These are phyloP conservation scores for Acleris sparsana DNA, from an alignment of 2,888 invertebrate species.

Conservation along the genomic window DNA sequence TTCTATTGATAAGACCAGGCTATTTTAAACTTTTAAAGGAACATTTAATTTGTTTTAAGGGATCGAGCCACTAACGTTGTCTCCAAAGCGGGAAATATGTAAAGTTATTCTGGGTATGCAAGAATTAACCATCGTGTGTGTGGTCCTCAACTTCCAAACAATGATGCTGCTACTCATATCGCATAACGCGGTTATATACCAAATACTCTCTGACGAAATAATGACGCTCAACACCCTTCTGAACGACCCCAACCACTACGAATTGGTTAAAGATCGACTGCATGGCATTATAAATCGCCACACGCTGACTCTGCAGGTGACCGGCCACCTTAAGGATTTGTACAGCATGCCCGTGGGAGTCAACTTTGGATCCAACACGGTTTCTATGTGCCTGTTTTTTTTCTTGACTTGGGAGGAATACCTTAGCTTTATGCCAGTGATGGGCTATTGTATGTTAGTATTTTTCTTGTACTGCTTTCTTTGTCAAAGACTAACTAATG, in stretches of 20 bases:
- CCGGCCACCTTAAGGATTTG: conserved; percentile 55
- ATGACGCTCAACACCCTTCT: conserved; percentile 45
- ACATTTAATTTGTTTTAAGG: conserved; percentile 51
- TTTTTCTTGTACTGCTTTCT: conserved; percentile 72
- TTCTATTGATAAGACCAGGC: background rate
- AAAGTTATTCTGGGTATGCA: conserved; percentile 48
- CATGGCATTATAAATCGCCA: conserved; percentile 57
- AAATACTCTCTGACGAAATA: conserved; percentile 62
- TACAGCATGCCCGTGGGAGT: conserved; percentile 69
- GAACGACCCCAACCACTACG: conserved; percentile 39
- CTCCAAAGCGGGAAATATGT: conserved; percentile 63
- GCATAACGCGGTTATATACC: conserved; percentile 65
- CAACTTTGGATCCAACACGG: conserved; percentile 64
- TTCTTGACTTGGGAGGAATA: conserved; percentile 60
- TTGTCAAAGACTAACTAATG: conserved; percentile 65
- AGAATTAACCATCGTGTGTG: conserved; percentile 54
- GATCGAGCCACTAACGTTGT: conserved; percentile 54
- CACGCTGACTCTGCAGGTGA: conserved; percentile 50
- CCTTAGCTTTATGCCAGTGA: conserved; percentile 60
- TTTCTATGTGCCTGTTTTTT: conserved; percentile 65
- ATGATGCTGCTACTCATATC: conserved; percentile 62
- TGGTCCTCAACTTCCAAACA: conserved; percentile 63
- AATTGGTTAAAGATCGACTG: conserved; percentile 50
- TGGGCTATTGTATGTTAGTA: conserved; percentile 61
- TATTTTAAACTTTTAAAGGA: too few relatives aligned